Evolutionary conservation across 2,888 invertebrate species (phyloP).

Genomic region (Clitarchus hookeri): DNA sequence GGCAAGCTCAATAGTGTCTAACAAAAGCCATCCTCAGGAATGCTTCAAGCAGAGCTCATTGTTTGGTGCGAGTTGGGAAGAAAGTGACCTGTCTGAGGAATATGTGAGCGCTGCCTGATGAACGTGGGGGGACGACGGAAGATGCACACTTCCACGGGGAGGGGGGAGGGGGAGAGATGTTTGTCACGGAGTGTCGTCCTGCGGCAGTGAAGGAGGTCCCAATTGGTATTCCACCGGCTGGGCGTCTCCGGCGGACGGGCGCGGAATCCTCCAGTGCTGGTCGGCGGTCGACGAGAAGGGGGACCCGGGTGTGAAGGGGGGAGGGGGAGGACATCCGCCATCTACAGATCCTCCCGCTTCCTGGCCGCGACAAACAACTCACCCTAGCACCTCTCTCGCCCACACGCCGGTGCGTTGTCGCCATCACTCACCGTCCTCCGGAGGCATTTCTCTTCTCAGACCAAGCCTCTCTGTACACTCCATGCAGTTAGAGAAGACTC

Average conservation of each 20-base stretch:
- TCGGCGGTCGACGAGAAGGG: background rate
- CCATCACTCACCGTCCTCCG: no score
- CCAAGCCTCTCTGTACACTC: no score
- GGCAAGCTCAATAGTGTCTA: no score
- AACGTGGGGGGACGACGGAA: no score
- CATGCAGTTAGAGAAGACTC: no score
- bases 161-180: background rate
- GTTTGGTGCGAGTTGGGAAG: background rate
- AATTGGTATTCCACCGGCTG: background rate
- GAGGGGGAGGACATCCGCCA: background rate
- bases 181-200: background rate
- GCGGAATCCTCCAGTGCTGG: background rate
- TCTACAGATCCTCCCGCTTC: background rate
- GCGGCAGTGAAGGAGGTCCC: background rate
- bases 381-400: no score
- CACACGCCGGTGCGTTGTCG: no score
- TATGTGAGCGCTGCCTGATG: no score
- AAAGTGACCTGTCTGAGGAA: no score
- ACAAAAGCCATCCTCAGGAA: background rate
- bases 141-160: no score
- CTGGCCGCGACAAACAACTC: no score
- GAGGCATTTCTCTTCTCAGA: no score
- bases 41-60: background rate
- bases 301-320: background rate
- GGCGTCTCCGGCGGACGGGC: background rate